Evolutionary conservation across 1,140 invertebrate species (phyloP).

Genomic region (Lysiphlebus fabarum): DNA sequence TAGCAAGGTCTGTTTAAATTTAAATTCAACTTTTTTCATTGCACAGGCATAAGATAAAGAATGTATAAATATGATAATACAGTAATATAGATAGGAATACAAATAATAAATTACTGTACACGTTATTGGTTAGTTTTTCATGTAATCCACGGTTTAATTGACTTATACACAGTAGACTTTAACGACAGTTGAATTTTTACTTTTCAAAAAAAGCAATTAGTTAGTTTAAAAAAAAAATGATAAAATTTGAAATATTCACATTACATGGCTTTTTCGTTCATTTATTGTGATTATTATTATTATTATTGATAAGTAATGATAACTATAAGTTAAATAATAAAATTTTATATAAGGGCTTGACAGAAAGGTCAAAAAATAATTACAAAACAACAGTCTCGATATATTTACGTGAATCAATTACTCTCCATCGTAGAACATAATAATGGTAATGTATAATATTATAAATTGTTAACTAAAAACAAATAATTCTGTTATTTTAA

Average conservation of each 20-base stretch:
- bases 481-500: slow-evolving; percentile 43
- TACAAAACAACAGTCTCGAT: slow-evolving; percentile 7
- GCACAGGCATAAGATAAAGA: too few relatives aligned
- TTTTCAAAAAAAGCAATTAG: too few relatives aligned
- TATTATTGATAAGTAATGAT: not conserved
- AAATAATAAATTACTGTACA: not conserved
- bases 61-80: too few relatives aligned
- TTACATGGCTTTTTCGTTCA: slow-evolving; percentile 15
- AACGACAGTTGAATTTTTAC: too few relatives aligned
- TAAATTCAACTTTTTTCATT: not conserved
- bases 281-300: not conserved
- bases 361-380: not conserved
- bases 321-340: slow-evolving; percentile 1
- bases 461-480: slow-evolving; percentile 37
- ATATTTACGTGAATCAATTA: not conserved
- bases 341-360: not conserved
- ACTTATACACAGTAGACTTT: too few relatives aligned
- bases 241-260: slow-evolving; percentile 14
- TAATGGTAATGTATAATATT: slow-evolving; percentile 27
- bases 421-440: slow-evolving; percentile 6
- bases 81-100: too few relatives aligned
- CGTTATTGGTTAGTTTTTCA: not conserved
- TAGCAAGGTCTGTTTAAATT: too few relatives aligned
- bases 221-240: not conserved
- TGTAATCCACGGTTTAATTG: too few relatives aligned